phyloP scores from a whole-genome alignment of 2,888 invertebrate genomes.

The Strigamia transsilvanica region DNA sequence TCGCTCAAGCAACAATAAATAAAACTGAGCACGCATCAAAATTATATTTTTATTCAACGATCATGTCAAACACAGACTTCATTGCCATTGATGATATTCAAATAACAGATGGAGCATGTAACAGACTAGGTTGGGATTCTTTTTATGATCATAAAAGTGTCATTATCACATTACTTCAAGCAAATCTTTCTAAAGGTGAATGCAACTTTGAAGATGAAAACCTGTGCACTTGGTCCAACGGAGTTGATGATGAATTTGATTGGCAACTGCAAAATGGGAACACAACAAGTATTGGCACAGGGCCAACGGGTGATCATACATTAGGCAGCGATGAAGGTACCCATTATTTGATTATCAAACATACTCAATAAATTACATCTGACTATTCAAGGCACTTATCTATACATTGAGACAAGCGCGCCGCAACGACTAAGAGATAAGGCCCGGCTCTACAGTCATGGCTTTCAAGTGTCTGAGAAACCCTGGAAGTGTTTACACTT shows the following conservation, averaged over 20 bases:
- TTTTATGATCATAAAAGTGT: too few species aligned
- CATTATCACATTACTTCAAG: too few species aligned
- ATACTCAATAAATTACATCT: background rate
- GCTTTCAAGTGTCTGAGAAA: background rate
- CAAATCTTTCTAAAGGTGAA: background rate
- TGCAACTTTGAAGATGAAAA: slow-evolving; percentile 39
- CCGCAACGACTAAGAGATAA: background rate
- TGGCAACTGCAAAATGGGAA: slow-evolving; percentile 21
- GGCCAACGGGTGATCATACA: background rate
- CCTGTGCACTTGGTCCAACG: slow-evolving; percentile 11
- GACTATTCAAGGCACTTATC: background rate
- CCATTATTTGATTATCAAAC: background rate
- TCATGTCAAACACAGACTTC: background rate
- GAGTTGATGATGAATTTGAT: slow-evolving; percentile 5
- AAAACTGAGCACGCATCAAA: background rate
- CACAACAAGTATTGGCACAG: background rate
- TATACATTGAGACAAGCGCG: background rate
- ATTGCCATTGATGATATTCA: background rate
- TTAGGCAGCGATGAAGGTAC: background rate
- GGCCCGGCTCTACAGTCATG: background rate
- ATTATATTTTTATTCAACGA: background rate
- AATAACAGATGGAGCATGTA: background rate
- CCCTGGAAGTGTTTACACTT: slow-evolving; percentile 37
- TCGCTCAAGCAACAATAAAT: background rate
- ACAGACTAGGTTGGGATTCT: background rate